Percentiles rank a stretch among this genome's conserved stretches.
Conservation (phyloP, 2,113 vertebrate genomes). For the Mus musculus region GRCm39 chr4:143032001-143032500, state of each 20-base stretch:
- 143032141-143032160: neutral
- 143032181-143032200: neutral
- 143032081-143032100: neutral
- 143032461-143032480: neutral
- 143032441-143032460: neutral
- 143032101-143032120: neutral
- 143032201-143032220: neutral
- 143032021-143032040: too few species aligned
- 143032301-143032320: neutral
- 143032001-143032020: too few species aligned
- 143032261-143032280: neutral
- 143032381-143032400: neutral
- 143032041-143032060: neutral
- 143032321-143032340: neutral
- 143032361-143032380: neutral
- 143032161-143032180: neutral
- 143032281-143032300: neutral
- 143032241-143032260: neutral
- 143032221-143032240: neutral
- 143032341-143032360: neutral
- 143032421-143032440: neutral
- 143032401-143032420: neutral
- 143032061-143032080: neutral
- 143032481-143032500: neutral
- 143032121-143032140: neutral